A percentile compares a stretch with the other conserved stretches of the same genome.
These are phyloP conservation scores for Lycocerus yunnanus DNA, from an alignment of 2,888 invertebrate species.

Conservation along the genomic window DNA sequence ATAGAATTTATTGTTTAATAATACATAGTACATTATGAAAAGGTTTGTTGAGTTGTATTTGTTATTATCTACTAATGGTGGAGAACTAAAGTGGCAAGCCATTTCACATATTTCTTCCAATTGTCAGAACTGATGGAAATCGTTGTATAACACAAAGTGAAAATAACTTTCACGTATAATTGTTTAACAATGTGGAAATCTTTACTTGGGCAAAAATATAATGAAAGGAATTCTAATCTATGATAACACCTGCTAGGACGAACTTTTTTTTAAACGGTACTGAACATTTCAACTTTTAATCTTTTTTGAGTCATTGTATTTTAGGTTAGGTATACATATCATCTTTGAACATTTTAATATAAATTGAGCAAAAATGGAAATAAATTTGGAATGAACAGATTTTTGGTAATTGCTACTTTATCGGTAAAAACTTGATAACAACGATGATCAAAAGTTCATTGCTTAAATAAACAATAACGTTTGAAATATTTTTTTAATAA, in stretches of 20 bases:
- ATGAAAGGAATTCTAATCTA: background rate
- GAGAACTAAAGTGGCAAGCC: background rate
- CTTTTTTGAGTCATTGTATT: no score
- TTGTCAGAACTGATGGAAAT: background rate
- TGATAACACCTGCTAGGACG: no score
- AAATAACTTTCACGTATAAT: background rate
- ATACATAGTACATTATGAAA: background rate
- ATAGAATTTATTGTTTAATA: background rate
- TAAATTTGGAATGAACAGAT: no score
- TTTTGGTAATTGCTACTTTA: no score
- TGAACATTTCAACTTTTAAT: background rate
- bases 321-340: no score
- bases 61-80: background rate
- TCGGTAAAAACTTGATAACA: no score
- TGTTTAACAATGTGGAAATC: background rate
- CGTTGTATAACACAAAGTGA: background rate
- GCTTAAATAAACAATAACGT: no score
- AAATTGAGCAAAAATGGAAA: no score
- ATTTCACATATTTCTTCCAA: background rate
- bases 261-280: background rate
- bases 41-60: background rate
- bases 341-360: no score
- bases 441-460: no score
- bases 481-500: no score
- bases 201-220: background rate